Evolutionary conservation across 2,888 invertebrate genomes (phyloP).

Genomic region (Octonoba sinensis): DNA sequence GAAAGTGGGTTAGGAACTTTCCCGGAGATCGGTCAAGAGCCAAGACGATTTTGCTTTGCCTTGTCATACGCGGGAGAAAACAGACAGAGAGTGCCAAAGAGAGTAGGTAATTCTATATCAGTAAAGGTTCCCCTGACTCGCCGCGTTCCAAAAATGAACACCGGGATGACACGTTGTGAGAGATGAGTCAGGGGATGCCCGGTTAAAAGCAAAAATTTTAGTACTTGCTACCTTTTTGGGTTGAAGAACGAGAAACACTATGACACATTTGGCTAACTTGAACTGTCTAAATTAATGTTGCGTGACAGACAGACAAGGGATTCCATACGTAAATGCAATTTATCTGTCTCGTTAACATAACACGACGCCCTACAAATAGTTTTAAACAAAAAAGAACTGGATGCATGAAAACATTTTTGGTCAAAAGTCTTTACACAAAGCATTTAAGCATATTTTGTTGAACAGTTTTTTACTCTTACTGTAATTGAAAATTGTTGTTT

Average conservation of each 20-base stretch:
- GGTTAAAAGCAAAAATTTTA: constrained; percentile 18
- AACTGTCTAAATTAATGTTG: too few species aligned
- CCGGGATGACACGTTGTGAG: constrained; percentile 33
- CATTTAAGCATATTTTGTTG: too few species aligned
- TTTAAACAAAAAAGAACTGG: too few species aligned
- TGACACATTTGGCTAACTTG: constrained; percentile 7
- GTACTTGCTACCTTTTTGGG: constrained; percentile 50
- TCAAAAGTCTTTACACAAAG: too few species aligned
- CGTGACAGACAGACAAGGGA: too few species aligned
- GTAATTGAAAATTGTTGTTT: too few species aligned
- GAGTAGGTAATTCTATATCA: constrained; percentile 38
- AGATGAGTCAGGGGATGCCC: constrained; percentile 31
- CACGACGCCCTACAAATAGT: too few species aligned
- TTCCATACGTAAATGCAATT: too few species aligned
- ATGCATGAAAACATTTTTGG: too few species aligned
- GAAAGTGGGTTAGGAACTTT: constrained; percentile 18
- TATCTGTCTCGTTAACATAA: too few species aligned
- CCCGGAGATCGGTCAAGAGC: constrained; percentile 37
- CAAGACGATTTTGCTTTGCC: constrained; percentile 6
- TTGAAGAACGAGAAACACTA: neutral
- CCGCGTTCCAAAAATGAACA: constrained; percentile 45
- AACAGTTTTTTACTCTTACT: too few species aligned
- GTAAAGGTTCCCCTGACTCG: constrained; percentile 10
- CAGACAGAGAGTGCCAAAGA: constrained; percentile 22
- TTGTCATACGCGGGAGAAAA: constrained; percentile 17